Conservation (phyloP, 2,113 vertebrate genomes). For the Peromyscus californicus region DNA sequence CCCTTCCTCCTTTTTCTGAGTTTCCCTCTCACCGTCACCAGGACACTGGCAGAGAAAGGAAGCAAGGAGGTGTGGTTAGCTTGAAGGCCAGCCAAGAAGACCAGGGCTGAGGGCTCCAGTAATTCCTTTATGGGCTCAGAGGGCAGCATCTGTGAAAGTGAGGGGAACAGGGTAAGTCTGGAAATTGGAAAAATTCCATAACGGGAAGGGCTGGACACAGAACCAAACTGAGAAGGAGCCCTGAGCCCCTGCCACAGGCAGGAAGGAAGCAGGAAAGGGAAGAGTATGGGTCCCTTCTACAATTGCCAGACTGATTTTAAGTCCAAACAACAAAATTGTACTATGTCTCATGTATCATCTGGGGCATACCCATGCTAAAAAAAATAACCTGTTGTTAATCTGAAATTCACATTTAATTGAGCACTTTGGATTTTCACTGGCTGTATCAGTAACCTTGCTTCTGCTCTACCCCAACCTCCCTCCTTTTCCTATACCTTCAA, state of each 20-base stretch:
- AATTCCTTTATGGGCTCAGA: not conserved
- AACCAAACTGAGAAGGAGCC: not conserved
- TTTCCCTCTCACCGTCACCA: not conserved
- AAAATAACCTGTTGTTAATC: not conserved
- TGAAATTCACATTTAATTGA: constrained; percentile 23
- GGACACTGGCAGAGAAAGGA: not conserved
- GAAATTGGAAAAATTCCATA: not conserved
- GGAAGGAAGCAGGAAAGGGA: not conserved
- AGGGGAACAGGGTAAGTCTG: not conserved
- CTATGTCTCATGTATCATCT: not conserved
- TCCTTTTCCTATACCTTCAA: not conserved
- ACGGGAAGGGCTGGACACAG: not conserved
- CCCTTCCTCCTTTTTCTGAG: not conserved
- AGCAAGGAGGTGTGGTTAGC: not conserved
- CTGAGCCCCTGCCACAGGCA: not conserved
- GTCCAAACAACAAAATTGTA: not conserved
- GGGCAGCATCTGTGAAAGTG: not conserved
- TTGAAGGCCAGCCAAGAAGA: not conserved
- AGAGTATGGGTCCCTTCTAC: not conserved
- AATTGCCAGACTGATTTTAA: not conserved
- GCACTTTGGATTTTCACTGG: not conserved
- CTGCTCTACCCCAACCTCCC: not conserved
- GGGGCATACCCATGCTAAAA: not conserved
- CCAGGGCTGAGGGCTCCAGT: not conserved
- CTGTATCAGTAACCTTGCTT: not conserved